Evolutionary conservation across 2,113 vertebrate species (phyloP).

Genomic region (Dromiciops gliroides): DNA sequence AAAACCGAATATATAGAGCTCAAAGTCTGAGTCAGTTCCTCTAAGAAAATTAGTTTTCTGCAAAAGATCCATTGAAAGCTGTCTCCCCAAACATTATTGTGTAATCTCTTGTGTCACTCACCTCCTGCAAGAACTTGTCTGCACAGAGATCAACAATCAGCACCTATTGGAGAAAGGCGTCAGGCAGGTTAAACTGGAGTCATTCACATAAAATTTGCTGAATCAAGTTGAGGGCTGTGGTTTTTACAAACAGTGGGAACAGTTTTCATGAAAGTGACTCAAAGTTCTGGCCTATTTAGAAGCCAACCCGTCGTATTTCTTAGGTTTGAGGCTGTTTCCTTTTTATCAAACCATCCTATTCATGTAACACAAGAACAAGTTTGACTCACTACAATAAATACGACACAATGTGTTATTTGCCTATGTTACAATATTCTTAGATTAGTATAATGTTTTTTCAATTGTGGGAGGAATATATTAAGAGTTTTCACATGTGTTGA

Average conservation of each 20-base stretch:
- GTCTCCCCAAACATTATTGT: conserved; percentile 33
- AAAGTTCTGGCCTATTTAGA: conserved; percentile 43
- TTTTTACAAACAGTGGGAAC: conserved; percentile 46
- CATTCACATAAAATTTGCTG: conserved; percentile 34
- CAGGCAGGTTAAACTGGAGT: conserved; percentile 60
- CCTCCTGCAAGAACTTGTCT: conserved; percentile 95
- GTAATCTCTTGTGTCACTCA: conserved; percentile 83
- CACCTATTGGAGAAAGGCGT: conserved; percentile 87
- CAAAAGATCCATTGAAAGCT: conserved; percentile 17
- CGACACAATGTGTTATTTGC: neutral
- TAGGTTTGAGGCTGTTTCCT: conserved; percentile 26
- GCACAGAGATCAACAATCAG: conserved; percentile 97
- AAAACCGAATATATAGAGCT: conserved; percentile 35
- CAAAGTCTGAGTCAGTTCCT: conserved; percentile 56
- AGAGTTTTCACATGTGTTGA: neutral
- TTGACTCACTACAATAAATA: neutral
- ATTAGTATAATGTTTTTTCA: neutral
- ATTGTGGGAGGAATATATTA: neutral
- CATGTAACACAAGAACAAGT: conserved; percentile 30
- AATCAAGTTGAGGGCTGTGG: neutral
- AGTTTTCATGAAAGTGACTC: conserved; percentile 54
- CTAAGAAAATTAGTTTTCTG: conserved; percentile 63
- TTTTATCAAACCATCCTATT: neutral
- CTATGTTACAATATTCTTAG: conserved; percentile 8
- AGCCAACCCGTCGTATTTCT: conserved; percentile 23